Evolutionary conservation across 2,888 invertebrate genomes (phyloP).

Genomic region (Crossocerus cetratus): DNA sequence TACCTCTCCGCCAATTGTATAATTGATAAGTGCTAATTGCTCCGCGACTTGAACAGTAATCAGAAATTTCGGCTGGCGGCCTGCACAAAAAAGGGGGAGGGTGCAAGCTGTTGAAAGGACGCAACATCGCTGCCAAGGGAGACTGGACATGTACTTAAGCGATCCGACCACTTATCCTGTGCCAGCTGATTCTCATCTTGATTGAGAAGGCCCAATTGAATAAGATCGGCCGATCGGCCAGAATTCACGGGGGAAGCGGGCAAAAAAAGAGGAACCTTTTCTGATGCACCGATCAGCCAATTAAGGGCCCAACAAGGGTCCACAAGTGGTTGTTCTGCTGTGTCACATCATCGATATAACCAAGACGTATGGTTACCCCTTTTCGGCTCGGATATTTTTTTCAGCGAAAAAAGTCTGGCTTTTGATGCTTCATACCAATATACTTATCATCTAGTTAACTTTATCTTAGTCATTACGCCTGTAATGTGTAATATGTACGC

Average conservation of each 20-base stretch:
- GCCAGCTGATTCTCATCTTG: constrained; percentile 44
- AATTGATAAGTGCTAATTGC: too few species aligned
- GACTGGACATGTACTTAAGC: constrained; percentile 2
- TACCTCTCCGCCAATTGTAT: too few species aligned
- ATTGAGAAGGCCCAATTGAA: constrained; percentile 54
- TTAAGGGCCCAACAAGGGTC: constrained; percentile 43
- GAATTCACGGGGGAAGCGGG: constrained; percentile 44
- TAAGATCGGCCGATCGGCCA: constrained; percentile 51
- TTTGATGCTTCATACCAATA: too few species aligned
- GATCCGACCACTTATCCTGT: constrained; percentile 38
- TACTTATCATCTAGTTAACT: too few species aligned
- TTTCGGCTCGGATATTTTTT: too few species aligned
- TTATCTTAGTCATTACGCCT: too few species aligned
- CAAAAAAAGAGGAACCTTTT: constrained; percentile 51
- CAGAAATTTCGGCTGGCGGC: not conserved
- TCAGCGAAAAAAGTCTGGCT: too few species aligned
- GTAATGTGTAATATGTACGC: too few species aligned
- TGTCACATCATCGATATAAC: too few species aligned
- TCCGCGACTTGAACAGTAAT: constrained; percentile 16
- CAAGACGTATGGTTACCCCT: too few species aligned
- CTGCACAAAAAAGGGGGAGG: not conserved
- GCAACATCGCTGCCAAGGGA: constrained; percentile 9
- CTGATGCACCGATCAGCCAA: constrained; percentile 53
- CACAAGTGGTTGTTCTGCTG: too few species aligned
- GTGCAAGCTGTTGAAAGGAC: not conserved